Percentiles rank a stretch among this genome's conserved stretches.
Evolutionary conservation across 1,140 invertebrate genomes (phyloP).

Genomic region (Eumaeus atala): DNA sequence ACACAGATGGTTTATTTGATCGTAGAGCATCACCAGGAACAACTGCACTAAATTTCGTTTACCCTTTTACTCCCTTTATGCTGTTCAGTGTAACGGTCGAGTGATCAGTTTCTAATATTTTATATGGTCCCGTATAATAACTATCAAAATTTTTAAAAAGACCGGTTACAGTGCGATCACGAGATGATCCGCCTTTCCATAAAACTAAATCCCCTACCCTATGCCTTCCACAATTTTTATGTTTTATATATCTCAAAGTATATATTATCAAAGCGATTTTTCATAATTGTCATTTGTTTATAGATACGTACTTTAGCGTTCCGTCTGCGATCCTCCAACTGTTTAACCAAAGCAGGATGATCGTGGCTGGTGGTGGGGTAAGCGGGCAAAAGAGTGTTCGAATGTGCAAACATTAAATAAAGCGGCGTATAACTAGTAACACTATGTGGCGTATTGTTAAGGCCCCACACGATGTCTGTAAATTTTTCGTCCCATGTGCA

Average conservation of each 20-base stretch:
- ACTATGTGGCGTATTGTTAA: conserved; percentile 21
- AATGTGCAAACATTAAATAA: conserved; percentile 17
- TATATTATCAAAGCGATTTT: conserved; percentile 15
- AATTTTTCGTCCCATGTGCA: conserved; percentile 21
- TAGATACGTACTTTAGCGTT: conserved; percentile 18
- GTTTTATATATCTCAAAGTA: conserved; percentile 20
- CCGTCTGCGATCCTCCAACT: conserved; percentile 3
- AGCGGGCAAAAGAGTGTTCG: too few relatives aligned
- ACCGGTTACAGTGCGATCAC: conserved; percentile 16
- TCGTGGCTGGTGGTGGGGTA: conserved; percentile 9
- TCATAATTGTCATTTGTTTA: conserved; percentile 22
- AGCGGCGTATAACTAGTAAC: conserved; percentile 14
- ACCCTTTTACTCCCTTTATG: conserved; percentile 27
- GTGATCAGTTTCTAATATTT: conserved; percentile 16
- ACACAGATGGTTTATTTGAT: conserved; percentile 17
- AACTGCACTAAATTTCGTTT: conserved; percentile 22
- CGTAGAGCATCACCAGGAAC: conserved; percentile 16
- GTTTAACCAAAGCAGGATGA: background rate
- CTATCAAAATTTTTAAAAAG: conserved; percentile 16
- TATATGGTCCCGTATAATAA: conserved; percentile 21
- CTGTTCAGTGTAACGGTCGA: conserved; percentile 21
- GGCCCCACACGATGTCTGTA: conserved; percentile 20
- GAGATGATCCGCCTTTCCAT: conserved; percentile 20
- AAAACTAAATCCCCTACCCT: too few relatives aligned
- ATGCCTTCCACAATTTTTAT: conserved; percentile 22